A percentile compares a stretch with the other conserved stretches of the same genome.
phyloP scores from a whole-genome alignment of 2,888 invertebrate genomes.

The Elegia similella region DNA sequence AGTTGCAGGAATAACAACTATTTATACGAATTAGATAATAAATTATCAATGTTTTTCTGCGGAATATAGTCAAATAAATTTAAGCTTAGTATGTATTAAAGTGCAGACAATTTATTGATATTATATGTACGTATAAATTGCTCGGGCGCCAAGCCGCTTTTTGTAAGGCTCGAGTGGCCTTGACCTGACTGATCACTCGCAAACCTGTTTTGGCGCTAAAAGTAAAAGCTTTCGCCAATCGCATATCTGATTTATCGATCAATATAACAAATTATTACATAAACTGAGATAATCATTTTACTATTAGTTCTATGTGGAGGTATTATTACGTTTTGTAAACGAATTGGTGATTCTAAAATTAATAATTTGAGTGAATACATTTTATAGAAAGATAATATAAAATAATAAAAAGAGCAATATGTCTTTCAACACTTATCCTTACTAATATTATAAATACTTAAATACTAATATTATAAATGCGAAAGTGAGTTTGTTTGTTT shows the following conservation, averaged over 20 bases:
- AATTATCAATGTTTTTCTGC: slow-evolving; percentile 7
- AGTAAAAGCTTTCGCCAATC: slow-evolving; percentile 71
- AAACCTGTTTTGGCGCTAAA: slow-evolving; percentile 66
- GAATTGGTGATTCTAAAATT: too few relatives aligned
- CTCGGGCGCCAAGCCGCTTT: slow-evolving; percentile 60
- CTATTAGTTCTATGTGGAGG: too few relatives aligned
- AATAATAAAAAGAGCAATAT: too few relatives aligned
- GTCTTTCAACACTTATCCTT: too few relatives aligned
- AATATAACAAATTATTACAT: slow-evolving; percentile 5
- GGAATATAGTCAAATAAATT: slow-evolving; percentile 19
- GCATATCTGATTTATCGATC: slow-evolving; percentile 30
- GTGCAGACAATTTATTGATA: slow-evolving; percentile 47
- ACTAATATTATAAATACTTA: too few relatives aligned
- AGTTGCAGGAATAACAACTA: not conserved
- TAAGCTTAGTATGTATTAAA: slow-evolving; percentile 34
- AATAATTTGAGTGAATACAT: too few relatives aligned
- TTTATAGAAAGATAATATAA: too few relatives aligned
- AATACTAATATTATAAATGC: too few relatives aligned
- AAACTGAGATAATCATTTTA: too few relatives aligned
- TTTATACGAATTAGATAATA: not conserved
- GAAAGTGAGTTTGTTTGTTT: too few relatives aligned
- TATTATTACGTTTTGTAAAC: too few relatives aligned
- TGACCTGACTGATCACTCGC: slow-evolving; percentile 62
- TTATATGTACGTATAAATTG: slow-evolving; percentile 21
- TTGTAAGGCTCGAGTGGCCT: slow-evolving; percentile 56